A percentile compares a stretch with the other conserved stretches of the same genome.
These are phyloP conservation scores for Gadopsis bispinosus DNA, from an alignment of 2,797 vertebrate genomes.

Conservation along the genomic window DNA sequence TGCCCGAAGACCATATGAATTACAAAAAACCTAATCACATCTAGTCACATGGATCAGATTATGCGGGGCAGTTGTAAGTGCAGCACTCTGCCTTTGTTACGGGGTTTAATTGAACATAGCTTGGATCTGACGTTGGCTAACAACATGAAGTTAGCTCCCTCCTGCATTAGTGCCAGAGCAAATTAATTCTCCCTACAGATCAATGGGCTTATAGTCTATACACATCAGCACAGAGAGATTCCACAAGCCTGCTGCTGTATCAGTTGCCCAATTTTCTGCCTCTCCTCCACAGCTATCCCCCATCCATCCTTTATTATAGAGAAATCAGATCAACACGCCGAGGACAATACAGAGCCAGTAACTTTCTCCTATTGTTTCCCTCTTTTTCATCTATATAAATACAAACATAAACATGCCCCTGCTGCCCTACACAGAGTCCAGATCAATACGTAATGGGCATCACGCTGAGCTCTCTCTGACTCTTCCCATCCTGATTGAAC, in stretches of 20 bases:
- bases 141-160: slow-evolving; percentile 67
- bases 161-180: slow-evolving; percentile 69
- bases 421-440: slow-evolving; percentile 39
- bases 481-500: slow-evolving; percentile 65
- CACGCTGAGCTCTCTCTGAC: slow-evolving; percentile 51
- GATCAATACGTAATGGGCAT: slow-evolving; percentile 73
- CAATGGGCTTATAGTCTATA: slow-evolving; percentile 72
- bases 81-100: slow-evolving; percentile 58
- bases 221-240: slow-evolving; percentile 63
- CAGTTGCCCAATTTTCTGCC: slow-evolving; percentile 60
- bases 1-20: slow-evolving; percentile 15
- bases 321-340: slow-evolving; percentile 57
- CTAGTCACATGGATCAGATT: slow-evolving; percentile 36
- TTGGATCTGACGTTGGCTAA: slow-evolving; percentile 66
- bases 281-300: slow-evolving; percentile 20
- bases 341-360: slow-evolving; percentile 29
- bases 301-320: slow-evolving; percentile 51
- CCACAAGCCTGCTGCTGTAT: slow-evolving; percentile 56
- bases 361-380: slow-evolving; percentile 39
- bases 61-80: slow-evolving; percentile 41
- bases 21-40: slow-evolving; percentile 5
- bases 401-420: slow-evolving; percentile 62
- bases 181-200: slow-evolving; percentile 75
- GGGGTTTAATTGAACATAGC: slow-evolving; percentile 70
- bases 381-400: slow-evolving; percentile 45